These are phyloP conservation scores for Orchesella cincta DNA, from an alignment of 1,140 invertebrate species.

Conservation along the genomic window DNA sequence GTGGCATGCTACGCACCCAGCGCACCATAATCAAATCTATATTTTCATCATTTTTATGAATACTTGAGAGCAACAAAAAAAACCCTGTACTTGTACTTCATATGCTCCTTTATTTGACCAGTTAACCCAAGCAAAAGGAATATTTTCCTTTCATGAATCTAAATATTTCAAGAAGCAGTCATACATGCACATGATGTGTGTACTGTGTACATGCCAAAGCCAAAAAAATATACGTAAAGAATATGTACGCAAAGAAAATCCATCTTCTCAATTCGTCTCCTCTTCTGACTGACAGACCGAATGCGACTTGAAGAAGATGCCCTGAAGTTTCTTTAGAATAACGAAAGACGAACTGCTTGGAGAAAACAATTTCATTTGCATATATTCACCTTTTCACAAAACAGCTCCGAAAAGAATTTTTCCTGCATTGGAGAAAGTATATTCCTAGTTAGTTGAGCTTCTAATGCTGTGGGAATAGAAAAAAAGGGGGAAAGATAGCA, in stretches of 20 bases:
- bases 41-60: background rate
- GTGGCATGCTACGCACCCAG: too few species aligned
- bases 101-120: background rate
- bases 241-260: too few species aligned
- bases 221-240: too few species aligned
- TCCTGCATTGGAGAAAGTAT: background rate
- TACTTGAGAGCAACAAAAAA: background rate
- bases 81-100: background rate
- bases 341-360: background rate
- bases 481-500: constrained; percentile 36
- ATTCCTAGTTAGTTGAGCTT: constrained; percentile 7
- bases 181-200: too few species aligned
- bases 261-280: too few species aligned
- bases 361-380: background rate
- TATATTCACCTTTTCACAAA: background rate
- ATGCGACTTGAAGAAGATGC: background rate
- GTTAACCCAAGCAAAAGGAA: background rate
- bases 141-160: background rate
- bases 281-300: too few species aligned
- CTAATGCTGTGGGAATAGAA: background rate
- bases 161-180: background rate
- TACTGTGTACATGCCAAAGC: too few species aligned
- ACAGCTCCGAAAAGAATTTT: background rate
- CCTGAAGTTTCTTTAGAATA: background rate
- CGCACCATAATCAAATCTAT: background rate